phyloP scores from a whole-genome alignment of 2,797 vertebrate genomes.

The Phataginus tricuspis region DNA sequence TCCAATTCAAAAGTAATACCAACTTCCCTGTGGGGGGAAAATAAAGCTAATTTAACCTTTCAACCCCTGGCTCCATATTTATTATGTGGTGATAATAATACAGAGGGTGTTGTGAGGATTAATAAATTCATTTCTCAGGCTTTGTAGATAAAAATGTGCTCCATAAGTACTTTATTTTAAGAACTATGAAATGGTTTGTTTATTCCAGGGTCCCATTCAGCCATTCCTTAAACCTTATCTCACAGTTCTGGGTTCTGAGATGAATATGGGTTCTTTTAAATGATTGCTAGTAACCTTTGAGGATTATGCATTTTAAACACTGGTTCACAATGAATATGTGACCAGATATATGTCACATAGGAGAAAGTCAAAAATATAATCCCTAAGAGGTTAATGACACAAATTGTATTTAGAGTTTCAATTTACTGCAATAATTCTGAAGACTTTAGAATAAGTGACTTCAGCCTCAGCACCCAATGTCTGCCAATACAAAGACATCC shows the following conservation, averaged over 20 bases:
- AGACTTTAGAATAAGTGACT: slow-evolving; percentile 60
- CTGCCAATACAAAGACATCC: slow-evolving; percentile 24
- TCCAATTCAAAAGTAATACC: slow-evolving; percentile 51
- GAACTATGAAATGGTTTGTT: slow-evolving; percentile 72
- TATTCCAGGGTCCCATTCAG: slow-evolving; percentile 65
- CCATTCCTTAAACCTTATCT: slow-evolving; percentile 70
- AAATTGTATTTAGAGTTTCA: slow-evolving; percentile 78
- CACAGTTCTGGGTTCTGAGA: slow-evolving; percentile 61
- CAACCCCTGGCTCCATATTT: slow-evolving; percentile 65
- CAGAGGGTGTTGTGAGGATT: slow-evolving; percentile 69
- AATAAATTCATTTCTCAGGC: slow-evolving; percentile 77
- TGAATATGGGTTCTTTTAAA: slow-evolving; percentile 76
- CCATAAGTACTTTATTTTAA: slow-evolving; percentile 72
- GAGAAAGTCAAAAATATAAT: slow-evolving; percentile 77
- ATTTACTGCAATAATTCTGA: slow-evolving; percentile 72
- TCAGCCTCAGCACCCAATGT: slow-evolving; percentile 32
- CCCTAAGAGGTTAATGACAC: slow-evolving; percentile 77
- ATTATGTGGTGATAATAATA: slow-evolving; percentile 68
- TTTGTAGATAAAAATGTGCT: slow-evolving; percentile 78
- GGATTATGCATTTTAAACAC: slow-evolving; percentile 77
- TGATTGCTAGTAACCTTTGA: slow-evolving; percentile 63
- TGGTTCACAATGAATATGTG: slow-evolving; percentile 77
- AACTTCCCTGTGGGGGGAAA: background rate
- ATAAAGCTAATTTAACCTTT: slow-evolving; percentile 72
- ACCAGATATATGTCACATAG: slow-evolving; percentile 79